Evolutionary conservation across 1,140 invertebrate species (phyloP).

Genomic region (Macrobrachium nipponense): DNA sequence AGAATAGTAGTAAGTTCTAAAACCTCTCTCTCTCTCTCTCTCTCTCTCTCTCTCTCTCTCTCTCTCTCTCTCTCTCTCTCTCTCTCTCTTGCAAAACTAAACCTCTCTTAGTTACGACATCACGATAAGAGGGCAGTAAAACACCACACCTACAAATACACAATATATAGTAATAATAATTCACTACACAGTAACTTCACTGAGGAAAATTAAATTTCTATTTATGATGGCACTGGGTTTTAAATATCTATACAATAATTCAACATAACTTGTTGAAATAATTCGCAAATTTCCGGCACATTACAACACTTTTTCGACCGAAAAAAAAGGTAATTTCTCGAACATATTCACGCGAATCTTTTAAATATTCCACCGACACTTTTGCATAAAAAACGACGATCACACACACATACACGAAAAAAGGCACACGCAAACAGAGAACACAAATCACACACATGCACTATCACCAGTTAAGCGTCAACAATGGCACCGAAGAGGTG

Average conservation of each 20-base stretch:
- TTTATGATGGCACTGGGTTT: too few relatives aligned
- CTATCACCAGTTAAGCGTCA: too few relatives aligned
- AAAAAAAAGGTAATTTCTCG: too few relatives aligned
- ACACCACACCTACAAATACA: too few relatives aligned
- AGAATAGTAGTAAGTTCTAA: neutral
- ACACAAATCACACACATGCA: neutral
- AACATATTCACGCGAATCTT: neutral
- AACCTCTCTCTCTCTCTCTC: neutral
- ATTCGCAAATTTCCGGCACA: too few relatives aligned
- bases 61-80: slow-evolving; percentile 18
- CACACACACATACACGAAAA: neutral
- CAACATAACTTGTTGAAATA: too few relatives aligned
- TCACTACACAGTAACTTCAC: too few relatives aligned
- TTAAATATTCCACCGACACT: neutral
- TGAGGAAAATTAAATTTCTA: too few relatives aligned
- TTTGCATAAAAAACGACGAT: neutral
- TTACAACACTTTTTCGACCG: too few relatives aligned
- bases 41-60: slow-evolving; percentile 25
- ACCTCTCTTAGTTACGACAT: neutral
- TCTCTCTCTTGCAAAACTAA: neutral
- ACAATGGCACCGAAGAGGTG: too few relatives aligned
- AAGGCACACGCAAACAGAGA: neutral
- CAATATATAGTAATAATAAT: too few relatives aligned
- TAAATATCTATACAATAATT: too few relatives aligned
- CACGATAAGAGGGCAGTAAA: neutral